Evolutionary conservation across 2,797 vertebrate genomes (phyloP).

Genomic region (Ctenopoma kingsleyae): DNA sequence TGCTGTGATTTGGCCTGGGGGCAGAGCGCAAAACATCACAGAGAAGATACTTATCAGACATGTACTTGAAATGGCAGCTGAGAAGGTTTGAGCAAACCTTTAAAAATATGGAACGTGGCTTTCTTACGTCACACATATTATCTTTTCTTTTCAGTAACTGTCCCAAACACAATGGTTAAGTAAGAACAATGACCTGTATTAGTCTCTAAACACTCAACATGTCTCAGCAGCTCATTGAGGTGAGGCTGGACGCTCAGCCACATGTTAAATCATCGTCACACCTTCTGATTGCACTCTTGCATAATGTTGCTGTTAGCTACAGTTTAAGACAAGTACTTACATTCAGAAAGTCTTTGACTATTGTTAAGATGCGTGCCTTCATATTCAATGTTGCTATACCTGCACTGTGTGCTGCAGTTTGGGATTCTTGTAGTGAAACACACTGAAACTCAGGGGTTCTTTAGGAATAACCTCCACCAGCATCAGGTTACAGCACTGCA

Average conservation of each 20-base stretch:
- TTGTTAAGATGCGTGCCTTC: slow-evolving; percentile 4
- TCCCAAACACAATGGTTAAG: slow-evolving; percentile 52
- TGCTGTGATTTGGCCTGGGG: slow-evolving; percentile 94
- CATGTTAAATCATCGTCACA: slow-evolving; percentile 48
- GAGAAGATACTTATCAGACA: slow-evolving; percentile 51
- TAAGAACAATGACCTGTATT: slow-evolving; percentile 58
- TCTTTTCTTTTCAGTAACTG: slow-evolving; percentile 29
- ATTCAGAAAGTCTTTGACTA: slow-evolving; percentile 15
- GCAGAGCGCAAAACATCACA: slow-evolving; percentile 57
- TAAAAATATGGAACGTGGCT: slow-evolving; percentile 20
- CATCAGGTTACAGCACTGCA: slow-evolving; percentile 98
- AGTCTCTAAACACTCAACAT: slow-evolving; percentile 56
- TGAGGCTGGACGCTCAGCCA: slow-evolving; percentile 34
- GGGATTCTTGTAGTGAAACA: slow-evolving; percentile 99
- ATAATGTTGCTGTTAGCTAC: slow-evolving; percentile 33
- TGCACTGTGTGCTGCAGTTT: slow-evolving; percentile 99
- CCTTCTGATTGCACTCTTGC: slow-evolving; percentile 39
- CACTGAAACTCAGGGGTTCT: slow-evolving; percentile 96
- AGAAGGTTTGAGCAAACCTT: slow-evolving; percentile 39
- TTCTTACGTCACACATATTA: slow-evolving; percentile 53
- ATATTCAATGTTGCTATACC: slow-evolving; percentile 80
- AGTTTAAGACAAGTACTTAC: slow-evolving; percentile 43
- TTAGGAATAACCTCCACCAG: slow-evolving; percentile 97
- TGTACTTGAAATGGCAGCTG: slow-evolving; percentile 29
- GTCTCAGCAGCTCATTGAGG: slow-evolving; percentile 61